Evolutionary conservation across 2,888 invertebrate species (phyloP).

Genomic region (Dynastes tityus): DNA sequence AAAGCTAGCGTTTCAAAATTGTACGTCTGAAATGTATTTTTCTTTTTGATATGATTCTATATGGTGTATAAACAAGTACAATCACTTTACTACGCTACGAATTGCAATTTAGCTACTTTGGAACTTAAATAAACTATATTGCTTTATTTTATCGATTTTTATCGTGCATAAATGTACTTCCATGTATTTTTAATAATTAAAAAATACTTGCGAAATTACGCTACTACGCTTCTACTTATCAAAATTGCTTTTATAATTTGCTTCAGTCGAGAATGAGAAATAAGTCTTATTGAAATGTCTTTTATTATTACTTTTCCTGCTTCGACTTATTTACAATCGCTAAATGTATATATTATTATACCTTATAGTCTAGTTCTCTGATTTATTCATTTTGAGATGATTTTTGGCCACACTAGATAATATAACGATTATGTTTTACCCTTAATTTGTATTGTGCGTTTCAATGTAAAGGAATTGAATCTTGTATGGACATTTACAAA

Average conservation of each 20-base stretch:
- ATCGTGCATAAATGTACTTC: neutral
- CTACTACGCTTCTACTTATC: too few relatives aligned
- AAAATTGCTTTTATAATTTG: neutral
- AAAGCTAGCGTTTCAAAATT: neutral
- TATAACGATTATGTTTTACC: neutral
- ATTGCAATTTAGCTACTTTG: neutral
- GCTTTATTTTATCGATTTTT: neutral
- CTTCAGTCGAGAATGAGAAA: neutral
- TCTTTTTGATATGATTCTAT: conserved; percentile 13
- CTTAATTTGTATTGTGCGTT: conserved; percentile 33
- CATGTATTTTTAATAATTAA: neutral
- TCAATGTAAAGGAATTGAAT: conserved; percentile 6
- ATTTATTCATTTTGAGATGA: conserved; percentile 9
- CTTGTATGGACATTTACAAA: conserved; percentile 36
- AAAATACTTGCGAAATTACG: neutral
- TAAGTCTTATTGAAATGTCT: conserved; percentile 14
- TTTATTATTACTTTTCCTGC: conserved; percentile 5
- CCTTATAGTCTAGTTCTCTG: conserved; percentile 29
- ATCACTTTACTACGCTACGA: neutral
- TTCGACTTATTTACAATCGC: conserved; percentile 19
- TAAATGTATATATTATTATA: conserved; percentile 14
- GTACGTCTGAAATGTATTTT: neutral
- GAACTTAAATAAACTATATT: conserved; percentile 3
- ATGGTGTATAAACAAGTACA: neutral
- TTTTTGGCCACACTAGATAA: conserved; percentile 32